phyloP scores from a whole-genome alignment of 2,797 vertebrate species.

The Leuciscus waleckii region DNA sequence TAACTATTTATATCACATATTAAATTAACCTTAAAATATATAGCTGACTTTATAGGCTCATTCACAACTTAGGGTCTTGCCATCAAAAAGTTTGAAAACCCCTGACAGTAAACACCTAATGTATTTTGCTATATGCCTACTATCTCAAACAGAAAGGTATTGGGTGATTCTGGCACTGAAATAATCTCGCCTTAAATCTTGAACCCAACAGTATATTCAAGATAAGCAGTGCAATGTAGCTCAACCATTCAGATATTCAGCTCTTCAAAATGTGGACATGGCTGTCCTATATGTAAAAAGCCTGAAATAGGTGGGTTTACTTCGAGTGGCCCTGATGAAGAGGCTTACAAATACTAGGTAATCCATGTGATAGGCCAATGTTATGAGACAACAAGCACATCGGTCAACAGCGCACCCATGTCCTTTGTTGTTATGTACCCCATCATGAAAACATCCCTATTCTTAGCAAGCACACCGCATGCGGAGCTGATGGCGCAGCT shows the following conservation, averaged over 20 bases:
- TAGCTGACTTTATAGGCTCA: neutral
- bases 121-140: neutral
- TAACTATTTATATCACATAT: neutral
- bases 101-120: neutral
- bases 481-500: conserved; percentile 23
- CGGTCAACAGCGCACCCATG: conserved; percentile 13
- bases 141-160: neutral
- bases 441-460: conserved; percentile 3
- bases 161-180: neutral
- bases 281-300: conserved; percentile 3
- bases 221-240: neutral
- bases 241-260: neutral
- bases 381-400: neutral
- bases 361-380: neutral
- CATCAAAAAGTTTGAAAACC: neutral
- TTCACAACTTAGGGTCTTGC: neutral
- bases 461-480: neutral
- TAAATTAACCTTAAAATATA: neutral
- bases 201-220: neutral
- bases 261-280: neutral
- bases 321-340: neutral
- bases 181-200: neutral
- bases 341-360: neutral
- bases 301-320: neutral
- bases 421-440: conserved; percentile 35